These are phyloP conservation scores for Cephalopholis sonnerati DNA, from an alignment of 2,113 vertebrate species.

Conservation along the genomic window DNA sequence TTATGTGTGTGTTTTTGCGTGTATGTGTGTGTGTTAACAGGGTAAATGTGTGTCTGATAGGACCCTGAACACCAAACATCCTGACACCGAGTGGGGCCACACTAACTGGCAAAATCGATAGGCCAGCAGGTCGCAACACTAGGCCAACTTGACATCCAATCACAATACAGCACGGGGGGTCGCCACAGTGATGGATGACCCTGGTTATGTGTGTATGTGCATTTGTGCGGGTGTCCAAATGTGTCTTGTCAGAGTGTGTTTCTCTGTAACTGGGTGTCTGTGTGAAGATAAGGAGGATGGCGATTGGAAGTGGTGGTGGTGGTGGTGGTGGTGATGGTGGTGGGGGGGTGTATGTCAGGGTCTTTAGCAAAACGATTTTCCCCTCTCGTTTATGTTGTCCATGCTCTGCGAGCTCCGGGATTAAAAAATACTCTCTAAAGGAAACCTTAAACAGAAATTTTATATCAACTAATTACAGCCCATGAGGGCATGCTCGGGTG, in stretches of 20 bases:
- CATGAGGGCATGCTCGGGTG: neutral
- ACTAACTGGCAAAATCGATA: constrained; percentile 74
- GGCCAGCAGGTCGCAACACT: constrained; percentile 72
- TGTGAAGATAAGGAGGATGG: constrained; percentile 58
- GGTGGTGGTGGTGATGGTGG: no score
- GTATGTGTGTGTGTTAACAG: constrained; percentile 23
- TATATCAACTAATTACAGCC: constrained; percentile 15
- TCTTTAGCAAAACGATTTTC: constrained; percentile 42
- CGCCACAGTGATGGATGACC: constrained; percentile 73
- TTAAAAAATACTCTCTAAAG: neutral
- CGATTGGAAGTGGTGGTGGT: neutral
- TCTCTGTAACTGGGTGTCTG: constrained; percentile 51
- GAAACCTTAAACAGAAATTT: constrained; percentile 20
- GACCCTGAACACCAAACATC: constrained; percentile 62
- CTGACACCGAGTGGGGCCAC: constrained; percentile 58
- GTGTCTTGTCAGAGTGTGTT: constrained; percentile 41
- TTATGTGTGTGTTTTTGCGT: neutral
- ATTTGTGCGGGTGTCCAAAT: constrained; percentile 20
- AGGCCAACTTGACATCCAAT: constrained; percentile 72
- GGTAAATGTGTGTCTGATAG: constrained; percentile 61
- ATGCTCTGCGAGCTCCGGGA: neutral
- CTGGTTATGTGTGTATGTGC: constrained; percentile 32
- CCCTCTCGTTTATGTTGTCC: neutral
- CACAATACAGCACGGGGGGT: constrained; percentile 62
- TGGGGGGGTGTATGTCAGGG: constrained; percentile 16